Conservation (phyloP, 2,113 vertebrate genomes). For the Origma solitaria region DNA sequence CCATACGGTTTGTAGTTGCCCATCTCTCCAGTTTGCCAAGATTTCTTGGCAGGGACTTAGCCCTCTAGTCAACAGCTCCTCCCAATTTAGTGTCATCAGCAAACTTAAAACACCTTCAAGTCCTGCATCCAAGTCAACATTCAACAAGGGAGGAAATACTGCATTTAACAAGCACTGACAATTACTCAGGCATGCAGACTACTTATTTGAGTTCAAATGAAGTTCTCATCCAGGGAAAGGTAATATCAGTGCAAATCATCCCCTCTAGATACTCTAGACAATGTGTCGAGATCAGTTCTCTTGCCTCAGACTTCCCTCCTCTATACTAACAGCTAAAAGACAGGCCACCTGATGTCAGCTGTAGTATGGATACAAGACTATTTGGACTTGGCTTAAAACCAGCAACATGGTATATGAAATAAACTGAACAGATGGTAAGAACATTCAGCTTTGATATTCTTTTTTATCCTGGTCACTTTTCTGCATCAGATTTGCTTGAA, state of each 20-base stretch:
- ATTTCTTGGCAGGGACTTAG: not conserved
- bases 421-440: not conserved
- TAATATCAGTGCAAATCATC: not conserved
- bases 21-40: not conserved
- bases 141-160: not conserved
- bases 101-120: not conserved
- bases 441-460: not conserved
- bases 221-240: not conserved
- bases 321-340: not conserved
- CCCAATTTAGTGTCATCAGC: not conserved
- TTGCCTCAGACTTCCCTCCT: not conserved
- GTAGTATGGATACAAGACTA: not conserved
- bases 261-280: not conserved
- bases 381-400: not conserved
- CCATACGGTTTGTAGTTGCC: too few relatives aligned
- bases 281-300: accelerated
- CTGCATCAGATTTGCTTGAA: not conserved
- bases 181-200: not conserved
- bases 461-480: not conserved
- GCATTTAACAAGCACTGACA: not conserved
- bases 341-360: not conserved
- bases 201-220: not conserved
- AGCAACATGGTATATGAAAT: not conserved
- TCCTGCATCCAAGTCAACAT: not conserved
- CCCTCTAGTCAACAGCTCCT: not conserved